Conservation (phyloP, 1,140 invertebrate genomes). For the Achroia grisella region DNA sequence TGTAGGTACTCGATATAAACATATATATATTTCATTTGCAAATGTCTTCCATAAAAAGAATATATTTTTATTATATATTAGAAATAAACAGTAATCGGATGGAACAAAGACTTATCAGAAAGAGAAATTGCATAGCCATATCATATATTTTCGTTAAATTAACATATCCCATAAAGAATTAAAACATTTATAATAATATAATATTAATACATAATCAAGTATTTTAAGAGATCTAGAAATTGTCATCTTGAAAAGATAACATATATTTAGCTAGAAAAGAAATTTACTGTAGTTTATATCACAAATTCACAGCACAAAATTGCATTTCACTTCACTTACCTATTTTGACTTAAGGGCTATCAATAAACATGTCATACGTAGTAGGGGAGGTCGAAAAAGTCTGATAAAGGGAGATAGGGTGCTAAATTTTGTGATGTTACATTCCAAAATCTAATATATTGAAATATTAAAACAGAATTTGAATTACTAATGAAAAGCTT, state of each 20-base stretch:
- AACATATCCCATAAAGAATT: constrained; percentile 6
- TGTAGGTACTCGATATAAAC: no score
- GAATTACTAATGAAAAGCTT: no score
- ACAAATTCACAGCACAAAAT: constrained; percentile 1
- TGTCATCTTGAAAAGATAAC: constrained; percentile 16
- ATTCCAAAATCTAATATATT: no score
- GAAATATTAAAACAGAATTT: no score
- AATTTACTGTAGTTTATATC: constrained; percentile 6
- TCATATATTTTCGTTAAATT: constrained; percentile 5
- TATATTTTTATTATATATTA: no score
- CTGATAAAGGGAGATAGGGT: no score
- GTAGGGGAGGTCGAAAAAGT: no score
- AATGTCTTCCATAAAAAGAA: constrained; percentile 7
- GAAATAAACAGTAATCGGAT: no score
- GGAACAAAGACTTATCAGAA: neutral
- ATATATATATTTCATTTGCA: neutral
- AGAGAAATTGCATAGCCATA: no score
- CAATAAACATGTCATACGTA: no score
- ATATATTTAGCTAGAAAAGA: constrained; percentile 1
- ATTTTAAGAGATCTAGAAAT: constrained; percentile 5
- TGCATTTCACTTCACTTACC: constrained; percentile 8
- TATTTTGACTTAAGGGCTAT: constrained; percentile 6
- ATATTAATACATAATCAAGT: neutral
- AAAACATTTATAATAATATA: neutral
- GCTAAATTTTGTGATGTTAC: no score